A percentile compares a stretch with the other conserved stretches of the same genome.
Evolutionary conservation across 2,797 vertebrate genomes (phyloP).

Genomic region (Notoglanidium macrostoma): DNA sequence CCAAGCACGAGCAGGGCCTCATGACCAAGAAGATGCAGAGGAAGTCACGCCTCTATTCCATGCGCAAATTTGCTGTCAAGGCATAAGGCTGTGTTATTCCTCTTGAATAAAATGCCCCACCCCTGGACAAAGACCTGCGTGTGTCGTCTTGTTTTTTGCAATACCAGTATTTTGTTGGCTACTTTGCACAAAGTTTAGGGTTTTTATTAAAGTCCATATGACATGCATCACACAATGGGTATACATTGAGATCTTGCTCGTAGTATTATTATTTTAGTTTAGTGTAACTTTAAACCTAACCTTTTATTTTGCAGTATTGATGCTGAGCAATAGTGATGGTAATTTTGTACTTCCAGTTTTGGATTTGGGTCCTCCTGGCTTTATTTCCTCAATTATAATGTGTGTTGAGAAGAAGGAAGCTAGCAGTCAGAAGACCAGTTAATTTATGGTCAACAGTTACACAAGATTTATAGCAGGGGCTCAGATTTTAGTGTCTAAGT

Average conservation of each 20-base stretch:
- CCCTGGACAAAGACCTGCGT: not conserved
- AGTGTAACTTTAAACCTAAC: not conserved
- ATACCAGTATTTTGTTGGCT: not conserved
- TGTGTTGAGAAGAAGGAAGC: not conserved
- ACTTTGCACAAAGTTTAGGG: not conserved
- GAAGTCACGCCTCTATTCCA: constrained; percentile 88
- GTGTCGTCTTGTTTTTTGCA: constrained; percentile 9
- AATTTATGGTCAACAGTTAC: not conserved
- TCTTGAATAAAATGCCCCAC: constrained; percentile 59
- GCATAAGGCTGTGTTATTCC: constrained; percentile 75
- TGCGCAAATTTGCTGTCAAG: constrained; percentile 94
- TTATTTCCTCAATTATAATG: not conserved
- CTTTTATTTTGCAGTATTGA: not conserved
- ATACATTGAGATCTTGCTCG: not conserved
- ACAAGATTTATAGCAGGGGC: too few species aligned
- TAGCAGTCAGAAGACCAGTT: not conserved
- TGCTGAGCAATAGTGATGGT: not conserved
- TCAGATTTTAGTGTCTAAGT: not conserved
- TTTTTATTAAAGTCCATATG: not conserved
- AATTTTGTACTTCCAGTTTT: not conserved
- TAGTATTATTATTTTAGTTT: too few species aligned
- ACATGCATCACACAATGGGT: not conserved
- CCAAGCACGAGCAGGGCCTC: constrained; percentile 89
- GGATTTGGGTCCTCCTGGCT: not conserved
- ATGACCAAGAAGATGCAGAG: constrained; percentile 95